Conservation (phyloP, 2,797 vertebrate species). For the Malacoraja senta region DNA sequence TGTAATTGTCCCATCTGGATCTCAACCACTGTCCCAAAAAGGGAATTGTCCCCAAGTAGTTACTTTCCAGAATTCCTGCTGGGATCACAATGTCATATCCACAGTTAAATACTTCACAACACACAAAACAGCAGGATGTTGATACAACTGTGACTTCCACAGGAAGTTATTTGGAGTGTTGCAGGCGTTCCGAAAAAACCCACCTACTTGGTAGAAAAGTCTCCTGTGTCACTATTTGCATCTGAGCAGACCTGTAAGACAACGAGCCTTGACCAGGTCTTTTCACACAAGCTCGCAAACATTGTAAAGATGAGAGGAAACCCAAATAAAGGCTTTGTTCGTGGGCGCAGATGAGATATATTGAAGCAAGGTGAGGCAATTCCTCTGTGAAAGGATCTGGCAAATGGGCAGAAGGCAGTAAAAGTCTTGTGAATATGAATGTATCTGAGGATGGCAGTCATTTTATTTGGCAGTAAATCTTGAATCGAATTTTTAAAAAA, state of each 20-base stretch:
- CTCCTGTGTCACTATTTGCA: slow-evolving; percentile 50
- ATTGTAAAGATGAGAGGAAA: slow-evolving; percentile 54
- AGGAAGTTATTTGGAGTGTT: slow-evolving; percentile 59
- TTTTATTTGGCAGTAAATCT: slow-evolving; percentile 46
- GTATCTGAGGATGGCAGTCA: slow-evolving; percentile 40
- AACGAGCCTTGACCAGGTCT: slow-evolving; percentile 56
- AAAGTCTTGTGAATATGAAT: slow-evolving; percentile 46
- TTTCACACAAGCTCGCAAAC: slow-evolving; percentile 61
- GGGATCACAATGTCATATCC: slow-evolving; percentile 54
- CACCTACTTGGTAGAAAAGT: slow-evolving; percentile 48
- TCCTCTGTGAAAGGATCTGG: slow-evolving; percentile 46
- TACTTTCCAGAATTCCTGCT: slow-evolving; percentile 51
- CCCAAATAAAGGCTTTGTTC: slow-evolving; percentile 55
- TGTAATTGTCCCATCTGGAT: slow-evolving; percentile 21
- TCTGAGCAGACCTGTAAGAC: slow-evolving; percentile 49
- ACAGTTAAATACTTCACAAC: slow-evolving; percentile 52
- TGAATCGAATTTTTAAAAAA: not conserved
- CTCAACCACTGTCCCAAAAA: not conserved
- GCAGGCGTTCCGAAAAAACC: slow-evolving; percentile 48
- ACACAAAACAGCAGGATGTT: slow-evolving; percentile 63
- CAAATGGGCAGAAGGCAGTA: slow-evolving; percentile 44
- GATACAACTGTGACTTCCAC: slow-evolving; percentile 60
- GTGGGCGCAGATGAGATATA: slow-evolving; percentile 48
- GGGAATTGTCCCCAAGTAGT: slow-evolving; percentile 25
- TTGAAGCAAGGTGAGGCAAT: slow-evolving; percentile 50